Conservation (phyloP, 2,888 invertebrate species). For the Digitonthophagus gazella region DNA sequence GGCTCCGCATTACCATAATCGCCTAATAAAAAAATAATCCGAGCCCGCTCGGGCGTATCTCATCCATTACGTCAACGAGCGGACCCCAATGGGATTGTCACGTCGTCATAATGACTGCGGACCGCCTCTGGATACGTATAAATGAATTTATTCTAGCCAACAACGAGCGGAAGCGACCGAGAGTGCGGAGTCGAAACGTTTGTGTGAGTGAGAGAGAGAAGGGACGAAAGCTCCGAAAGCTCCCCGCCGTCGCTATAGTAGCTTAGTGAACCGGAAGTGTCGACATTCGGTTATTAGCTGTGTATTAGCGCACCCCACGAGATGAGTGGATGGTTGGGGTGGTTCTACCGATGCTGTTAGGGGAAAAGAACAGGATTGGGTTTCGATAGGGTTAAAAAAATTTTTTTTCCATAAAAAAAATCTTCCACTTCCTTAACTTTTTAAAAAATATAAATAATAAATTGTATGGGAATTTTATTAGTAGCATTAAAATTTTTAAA, state of each 20-base stretch:
- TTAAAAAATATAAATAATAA: no score
- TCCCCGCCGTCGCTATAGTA: constrained; percentile 4
- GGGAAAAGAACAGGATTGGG: constrained; percentile 9
- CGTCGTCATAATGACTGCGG: constrained; percentile 4
- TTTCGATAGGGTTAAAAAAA: background rate
- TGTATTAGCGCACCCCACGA: constrained; percentile 50
- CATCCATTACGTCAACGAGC: constrained; percentile 13
- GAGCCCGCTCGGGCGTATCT: constrained; percentile 2
- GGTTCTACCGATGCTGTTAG: constrained; percentile 25
- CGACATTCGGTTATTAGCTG: constrained; percentile 53
- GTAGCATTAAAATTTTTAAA: no score
- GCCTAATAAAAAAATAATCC: constrained; percentile 13
- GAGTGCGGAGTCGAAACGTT: background rate
- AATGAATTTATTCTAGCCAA: constrained; percentile 10
- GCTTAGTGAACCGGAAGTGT: constrained; percentile 51
- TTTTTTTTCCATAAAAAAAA: background rate
- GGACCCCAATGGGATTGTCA: constrained; percentile 12
- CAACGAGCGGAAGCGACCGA: background rate
- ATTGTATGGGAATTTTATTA: no score
- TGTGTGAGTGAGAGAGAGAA: constrained; percentile 1
- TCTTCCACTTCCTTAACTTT: background rate
- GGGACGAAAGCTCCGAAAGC: background rate
- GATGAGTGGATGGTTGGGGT: constrained; percentile 37
- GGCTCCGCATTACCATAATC: constrained; percentile 12
- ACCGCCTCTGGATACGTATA: constrained; percentile 8